These are phyloP conservation scores for Lipotes vexillifer DNA, from an alignment of 2,113 vertebrate species.

Conservation along the genomic window DNA sequence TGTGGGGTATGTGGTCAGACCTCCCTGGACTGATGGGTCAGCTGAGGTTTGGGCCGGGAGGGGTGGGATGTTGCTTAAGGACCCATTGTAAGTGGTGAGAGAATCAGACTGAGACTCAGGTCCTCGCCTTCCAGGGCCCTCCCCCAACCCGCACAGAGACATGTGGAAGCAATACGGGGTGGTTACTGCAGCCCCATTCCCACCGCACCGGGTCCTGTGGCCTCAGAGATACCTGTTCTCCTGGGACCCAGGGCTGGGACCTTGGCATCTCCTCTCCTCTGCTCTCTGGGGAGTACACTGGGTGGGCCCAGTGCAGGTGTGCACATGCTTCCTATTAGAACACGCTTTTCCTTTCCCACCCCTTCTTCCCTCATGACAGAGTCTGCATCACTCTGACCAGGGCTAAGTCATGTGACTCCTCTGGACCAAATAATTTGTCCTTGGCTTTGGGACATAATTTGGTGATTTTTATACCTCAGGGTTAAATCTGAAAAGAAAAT, in stretches of 20 bases:
- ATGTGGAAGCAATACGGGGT: not conserved
- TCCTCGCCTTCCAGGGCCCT: not conserved
- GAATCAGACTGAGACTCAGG: not conserved
- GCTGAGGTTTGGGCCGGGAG: not conserved
- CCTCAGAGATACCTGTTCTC: not conserved
- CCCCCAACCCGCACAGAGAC: not conserved
- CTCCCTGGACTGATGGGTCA: not conserved
- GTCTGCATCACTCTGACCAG: not conserved
- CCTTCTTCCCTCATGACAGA: not conserved
- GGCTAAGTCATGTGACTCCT: not conserved
- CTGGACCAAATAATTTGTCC: not conserved
- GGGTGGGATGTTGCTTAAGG: not conserved
- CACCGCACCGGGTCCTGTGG: not conserved
- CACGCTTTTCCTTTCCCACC: not conserved
- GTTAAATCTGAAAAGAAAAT: not conserved
- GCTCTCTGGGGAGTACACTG: not conserved
- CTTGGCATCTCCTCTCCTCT: not conserved
- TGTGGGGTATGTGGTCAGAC: not conserved
- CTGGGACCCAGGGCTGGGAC: not conserved
- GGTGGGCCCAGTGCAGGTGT: not conserved
- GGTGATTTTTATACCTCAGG: not conserved
- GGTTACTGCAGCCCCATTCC: not conserved
- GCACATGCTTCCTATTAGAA: not conserved
- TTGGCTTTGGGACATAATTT: not conserved
- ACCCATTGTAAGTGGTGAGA: not conserved